Evolutionary conservation across 2,113 vertebrate species (phyloP), one percentile per base, ranked within the genome.

Genomic region (Hiodon tergisus): DNA sequence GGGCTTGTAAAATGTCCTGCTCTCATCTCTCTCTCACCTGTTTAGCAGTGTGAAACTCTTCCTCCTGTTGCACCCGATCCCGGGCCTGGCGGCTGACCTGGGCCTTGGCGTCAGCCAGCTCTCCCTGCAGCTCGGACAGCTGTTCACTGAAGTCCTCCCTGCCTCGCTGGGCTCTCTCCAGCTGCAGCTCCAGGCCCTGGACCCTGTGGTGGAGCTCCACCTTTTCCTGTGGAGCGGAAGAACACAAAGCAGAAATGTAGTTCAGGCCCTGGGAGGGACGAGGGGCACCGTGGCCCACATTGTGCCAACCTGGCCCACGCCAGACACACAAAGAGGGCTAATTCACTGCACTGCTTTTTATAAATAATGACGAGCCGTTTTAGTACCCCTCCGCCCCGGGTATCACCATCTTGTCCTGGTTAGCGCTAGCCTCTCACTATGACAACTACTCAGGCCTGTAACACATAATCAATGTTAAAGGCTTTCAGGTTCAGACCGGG

Each of bases 181-280:
- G 72, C 75, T 87, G 84, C 72, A 83, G 60, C 14, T 79, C 79
- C 62, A 87, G 77, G 9, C 75, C 69, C 76, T 85, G 78, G 6
- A 76, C 76, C 58, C 66, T 81, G 73, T 85, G 82, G 48, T 86
- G 80, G 50, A 89, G 80, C 7, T 82, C 81, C 66, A 82, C 77
- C 53, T 86, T 89, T 66, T 90, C 90, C 90, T 92, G 59, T 6
- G 83, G 2, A 57, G 4, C n/a, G 59, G 3, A 76, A 1, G 77
- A 1, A 5, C 75, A 51, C 68, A 17, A 10, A 74, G 7, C n/a
- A 72, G 1, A 14, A 53, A 46, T 53, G 51, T 17, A 16, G 31
- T 31, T 31, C 31, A 31, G 31, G 31, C 31, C 31, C 31, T 31
- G 31, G 31, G 31, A 31, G 31, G 31, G 31, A 31, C 31, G 31